phyloP scores from a whole-genome alignment of 2,888 invertebrate species.

The Sphaerophoria taeniata region DNA sequence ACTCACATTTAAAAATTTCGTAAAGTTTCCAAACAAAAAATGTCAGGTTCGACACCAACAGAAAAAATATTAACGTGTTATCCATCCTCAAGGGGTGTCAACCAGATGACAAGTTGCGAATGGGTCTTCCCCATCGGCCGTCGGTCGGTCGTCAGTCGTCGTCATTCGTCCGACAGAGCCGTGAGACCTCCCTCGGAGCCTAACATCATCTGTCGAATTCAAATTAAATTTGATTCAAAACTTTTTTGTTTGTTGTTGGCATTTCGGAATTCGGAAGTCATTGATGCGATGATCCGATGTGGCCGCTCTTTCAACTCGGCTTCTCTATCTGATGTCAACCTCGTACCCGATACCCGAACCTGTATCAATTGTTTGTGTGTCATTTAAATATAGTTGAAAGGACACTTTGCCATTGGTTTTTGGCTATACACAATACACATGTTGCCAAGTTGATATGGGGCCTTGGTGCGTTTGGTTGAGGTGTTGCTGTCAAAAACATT shows the following conservation, averaged over 20 bases:
- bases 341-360: constrained; percentile 16
- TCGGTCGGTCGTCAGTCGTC: background rate
- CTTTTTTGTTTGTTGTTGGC: constrained; percentile 54
- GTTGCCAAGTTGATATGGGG: background rate
- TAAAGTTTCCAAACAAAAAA: too few relatives aligned
- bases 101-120: too few relatives aligned
- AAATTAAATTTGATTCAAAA: constrained; percentile 73
- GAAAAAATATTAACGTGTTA: too few relatives aligned
- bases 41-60: too few relatives aligned
- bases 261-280: constrained; percentile 52
- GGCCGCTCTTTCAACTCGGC: constrained; percentile 34
- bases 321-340: constrained; percentile 10
- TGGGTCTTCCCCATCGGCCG: too few relatives aligned
- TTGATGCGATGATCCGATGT: constrained; percentile 69
- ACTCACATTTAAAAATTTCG: too few relatives aligned
- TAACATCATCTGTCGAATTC: constrained; percentile 72
- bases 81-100: too few relatives aligned
- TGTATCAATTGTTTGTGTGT: constrained; percentile 28
- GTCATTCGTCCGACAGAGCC: background rate
- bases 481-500: constrained; percentile 65
- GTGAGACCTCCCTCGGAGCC: constrained; percentile 25
- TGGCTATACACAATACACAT: background rate
- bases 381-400: constrained; percentile 21
- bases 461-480: constrained; percentile 27
- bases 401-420: constrained; percentile 19